A percentile compares a stretch with the other conserved stretches of the same genome.
phyloP scores from a whole-genome alignment of 2,888 invertebrate genomes.

The Andrena marginata region DNA sequence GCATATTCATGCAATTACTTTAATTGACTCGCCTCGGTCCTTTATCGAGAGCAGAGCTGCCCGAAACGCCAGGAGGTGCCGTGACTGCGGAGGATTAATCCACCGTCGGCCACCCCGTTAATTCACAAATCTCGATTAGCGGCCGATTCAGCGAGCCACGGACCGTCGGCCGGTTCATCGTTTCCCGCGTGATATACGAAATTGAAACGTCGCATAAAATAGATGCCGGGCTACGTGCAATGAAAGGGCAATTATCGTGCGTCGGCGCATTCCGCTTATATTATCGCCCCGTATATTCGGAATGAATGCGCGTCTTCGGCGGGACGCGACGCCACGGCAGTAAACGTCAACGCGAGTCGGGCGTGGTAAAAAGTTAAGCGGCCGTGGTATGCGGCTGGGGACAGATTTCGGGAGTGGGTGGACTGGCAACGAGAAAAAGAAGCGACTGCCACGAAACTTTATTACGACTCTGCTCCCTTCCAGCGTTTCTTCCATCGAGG shows the following conservation, averaged over 20 bases:
- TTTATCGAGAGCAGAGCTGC: conserved; percentile 9
- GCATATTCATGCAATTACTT: conserved; percentile 34
- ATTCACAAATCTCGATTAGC: conserved; percentile 53
- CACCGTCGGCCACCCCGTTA: conserved; percentile 15
- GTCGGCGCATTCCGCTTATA: conserved; percentile 20
- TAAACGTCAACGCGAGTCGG: conserved; percentile 39
- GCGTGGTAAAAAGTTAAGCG: conserved; percentile 47
- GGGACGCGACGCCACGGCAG: conserved; percentile 11
- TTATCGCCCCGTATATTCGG: conserved; percentile 31
- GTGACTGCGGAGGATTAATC: conserved; percentile 31
- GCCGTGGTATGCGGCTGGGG: conserved; percentile 35
- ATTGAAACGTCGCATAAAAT: conserved; percentile 65
- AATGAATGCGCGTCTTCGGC: conserved; percentile 4
- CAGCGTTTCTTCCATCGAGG: conserved; percentile 31
- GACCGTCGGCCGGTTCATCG: not conserved
- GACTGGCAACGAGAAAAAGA: conserved; percentile 7
- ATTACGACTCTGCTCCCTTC: conserved; percentile 17
- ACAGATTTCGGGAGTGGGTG: conserved; percentile 30
- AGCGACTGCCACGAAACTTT: conserved; percentile 17
- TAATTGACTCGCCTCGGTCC: conserved; percentile 27
- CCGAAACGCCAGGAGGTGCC: not conserved
- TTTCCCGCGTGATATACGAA: conserved; percentile 56
- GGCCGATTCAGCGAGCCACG: conserved; percentile 13
- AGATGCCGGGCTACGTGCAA: conserved; percentile 51
- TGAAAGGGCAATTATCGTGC: conserved; percentile 60